Evolutionary conservation across 1,140 invertebrate genomes (phyloP).

Genomic region (Heliothis virescens): DNA sequence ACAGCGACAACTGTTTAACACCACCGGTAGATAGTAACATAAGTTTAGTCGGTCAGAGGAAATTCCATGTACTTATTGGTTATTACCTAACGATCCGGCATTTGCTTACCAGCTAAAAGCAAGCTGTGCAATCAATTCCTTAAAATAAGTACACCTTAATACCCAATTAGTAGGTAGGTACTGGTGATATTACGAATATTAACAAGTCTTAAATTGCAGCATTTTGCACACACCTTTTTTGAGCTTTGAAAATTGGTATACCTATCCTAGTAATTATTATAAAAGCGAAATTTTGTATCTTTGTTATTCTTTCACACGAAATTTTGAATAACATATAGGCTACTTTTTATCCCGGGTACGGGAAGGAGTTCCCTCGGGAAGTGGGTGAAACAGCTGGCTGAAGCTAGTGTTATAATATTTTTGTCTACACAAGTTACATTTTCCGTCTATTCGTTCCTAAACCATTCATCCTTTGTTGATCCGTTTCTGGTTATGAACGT

Average conservation of each 20-base stretch:
- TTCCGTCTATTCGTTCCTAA: too few relatives aligned
- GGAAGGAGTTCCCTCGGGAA: too few relatives aligned
- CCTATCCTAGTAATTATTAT: too few relatives aligned
- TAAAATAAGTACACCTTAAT: not conserved
- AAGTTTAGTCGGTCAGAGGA: conserved; percentile 43
- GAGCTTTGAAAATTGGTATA: conserved; percentile 13
- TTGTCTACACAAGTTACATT: not conserved
- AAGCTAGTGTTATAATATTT: too few relatives aligned
- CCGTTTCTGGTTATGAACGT: not conserved
- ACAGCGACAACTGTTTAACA: conserved; percentile 21
- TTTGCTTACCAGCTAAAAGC: not conserved
- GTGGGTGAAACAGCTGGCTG: too few relatives aligned
- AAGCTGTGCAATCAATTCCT: not conserved
- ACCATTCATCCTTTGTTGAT: not conserved
- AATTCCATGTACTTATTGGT: conserved; percentile 8
- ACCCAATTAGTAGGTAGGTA: too few relatives aligned
- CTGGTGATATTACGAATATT: too few relatives aligned
- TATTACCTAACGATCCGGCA: conserved; percentile 31
- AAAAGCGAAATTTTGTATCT: too few relatives aligned
- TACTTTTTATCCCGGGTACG: too few relatives aligned
- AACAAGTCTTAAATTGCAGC: not conserved
- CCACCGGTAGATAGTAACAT: conserved; percentile 14
- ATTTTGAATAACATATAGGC: too few relatives aligned
- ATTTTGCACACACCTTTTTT: conserved; percentile 1
- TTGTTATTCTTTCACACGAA: too few relatives aligned